Evolutionary conservation across 2,888 invertebrate species (phyloP), one percentile per base, ranked within the genome.

Genomic region (Athalia cordata): DNA sequence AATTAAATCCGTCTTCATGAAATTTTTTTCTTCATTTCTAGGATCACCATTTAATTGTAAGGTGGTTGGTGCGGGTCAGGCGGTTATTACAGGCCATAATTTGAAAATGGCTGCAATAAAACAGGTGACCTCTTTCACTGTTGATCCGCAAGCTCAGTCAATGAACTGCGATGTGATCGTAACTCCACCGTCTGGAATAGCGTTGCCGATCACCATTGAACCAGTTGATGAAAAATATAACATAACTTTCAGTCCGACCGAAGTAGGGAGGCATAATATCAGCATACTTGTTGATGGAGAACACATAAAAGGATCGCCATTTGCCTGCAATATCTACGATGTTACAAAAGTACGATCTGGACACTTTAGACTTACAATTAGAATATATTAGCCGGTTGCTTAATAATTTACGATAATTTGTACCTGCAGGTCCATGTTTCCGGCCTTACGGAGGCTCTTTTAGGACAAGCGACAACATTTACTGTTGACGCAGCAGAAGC

Each of bases 31-130:
- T 29, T 29, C 29, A 29, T 29, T 29, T 29, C 29, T 94, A 82
- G 98, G 98, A 1, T 98, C 98, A 9, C 99, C 99, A n/a, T 99
- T 98, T 91, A 95, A 94, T 52, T 98, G 98, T 87, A 94, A 95
- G 87, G 96, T 99, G 90, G 93, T 93, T 83, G 94, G 92, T 90
- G 93, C 89, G 84, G 94, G 91, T 89, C 95, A 90, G 90, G 94
- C 92, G 85, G 92, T 91, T 86, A 93, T 95, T 47, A 92, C 93
- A 13, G 95, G 95, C 9, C 91, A 92, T 57, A 95, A 94, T 68
- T 90, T 96, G 77, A 94, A 95, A 87, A 92, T 94, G 89, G 93
- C 94, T 45, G 93, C 95, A 6, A 93, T 95, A 0, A 94, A 93
- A 59, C 92, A 92, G 81, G 90, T 93, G 15, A 95, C 96, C 50